Evolutionary conservation across 2,113 vertebrate species (phyloP), one percentile per base, ranked within the genome.

Genomic region (Hippolais icterina): DNA sequence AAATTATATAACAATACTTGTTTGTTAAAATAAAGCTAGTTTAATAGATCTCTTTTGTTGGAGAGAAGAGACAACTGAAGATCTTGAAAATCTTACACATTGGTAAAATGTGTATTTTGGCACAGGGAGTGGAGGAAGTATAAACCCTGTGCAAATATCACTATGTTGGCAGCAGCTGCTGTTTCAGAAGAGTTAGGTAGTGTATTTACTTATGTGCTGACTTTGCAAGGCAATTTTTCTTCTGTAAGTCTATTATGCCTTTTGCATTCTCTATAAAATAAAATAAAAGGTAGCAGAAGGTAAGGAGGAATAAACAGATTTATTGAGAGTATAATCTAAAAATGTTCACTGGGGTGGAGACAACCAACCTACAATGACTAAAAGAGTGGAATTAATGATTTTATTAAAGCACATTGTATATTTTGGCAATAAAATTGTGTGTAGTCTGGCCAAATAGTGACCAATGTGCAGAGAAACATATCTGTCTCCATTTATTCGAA

Each of bases 371-470:
- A 42, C 70, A 89, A 60, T 79, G 65, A 89, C 87, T 89, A 49
- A 82, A 91, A 85, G 78, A 50, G 39, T 94, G 79, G 71, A 96
- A 94, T 83, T 68, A 86, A 70, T 88, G 27, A 77, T 96, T 94
- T 92, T 94, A 83, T 93, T 91, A 23, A 93, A 80, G 27, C 60
- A 28, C 52, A 64, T 70, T 81, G 41, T 92, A 15, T 96, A 52
- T 89, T 90, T 95, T 97, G 96, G 90, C 91, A 90, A 44, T 68
- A 77, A 90, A 90, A 47, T 35, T 76, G 21, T 95, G 33, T 85
- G 66, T 94, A 90, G 82, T 94, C 75, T 94, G 63, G 91, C 91
- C 93, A 97, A 66, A 21, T 87, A 86, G 54, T 97, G 91, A 95
- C 87, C 63, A 2, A 44, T 93, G 63, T 94, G 82, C 83, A 80